These are phyloP conservation scores for Suncus etruscus DNA, from an alignment of 2,113 vertebrate genomes.

Conservation along the genomic window DNA sequence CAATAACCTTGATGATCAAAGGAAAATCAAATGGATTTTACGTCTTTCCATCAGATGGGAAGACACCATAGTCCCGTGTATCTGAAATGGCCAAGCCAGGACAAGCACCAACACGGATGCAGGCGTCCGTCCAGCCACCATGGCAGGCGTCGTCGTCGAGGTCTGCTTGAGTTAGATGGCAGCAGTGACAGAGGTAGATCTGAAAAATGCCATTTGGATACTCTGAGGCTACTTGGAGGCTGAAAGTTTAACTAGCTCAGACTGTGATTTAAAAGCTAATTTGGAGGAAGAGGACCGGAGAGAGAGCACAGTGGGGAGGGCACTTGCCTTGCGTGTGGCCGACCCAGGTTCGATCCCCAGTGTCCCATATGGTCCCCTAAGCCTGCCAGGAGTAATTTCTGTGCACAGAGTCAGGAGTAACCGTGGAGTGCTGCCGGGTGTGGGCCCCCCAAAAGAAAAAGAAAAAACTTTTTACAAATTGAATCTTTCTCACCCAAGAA, in stretches of 20 bases:
- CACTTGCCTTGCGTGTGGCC: no score
- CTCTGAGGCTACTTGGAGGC: slow-evolving; percentile 47
- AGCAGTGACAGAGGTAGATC: slow-evolving; percentile 82
- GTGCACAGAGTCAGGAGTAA: no score
- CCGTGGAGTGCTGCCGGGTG: no score
- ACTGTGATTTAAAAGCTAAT: slow-evolving; percentile 64
- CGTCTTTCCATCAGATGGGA: slow-evolving; percentile 62
- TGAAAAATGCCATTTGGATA: slow-evolving; percentile 76
- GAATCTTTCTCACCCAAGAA: slow-evolving; percentile 72
- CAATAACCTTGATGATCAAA: slow-evolving; percentile 44
- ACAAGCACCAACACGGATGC: slow-evolving; percentile 78
- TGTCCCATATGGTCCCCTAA: no score
- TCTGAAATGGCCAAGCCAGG: slow-evolving; percentile 60
- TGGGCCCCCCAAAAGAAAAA: no score
- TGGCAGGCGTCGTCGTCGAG: slow-evolving; percentile 67
- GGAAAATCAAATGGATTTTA: slow-evolving; percentile 50
- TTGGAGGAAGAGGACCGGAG: no score
- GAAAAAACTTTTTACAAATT: slow-evolving; percentile 73
- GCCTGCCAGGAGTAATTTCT: no score
- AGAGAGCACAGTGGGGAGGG: no score
- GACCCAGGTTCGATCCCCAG: no score
- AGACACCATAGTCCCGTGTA: slow-evolving; percentile 61
- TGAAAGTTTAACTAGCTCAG: slow-evolving; percentile 75
- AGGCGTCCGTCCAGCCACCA: slow-evolving; percentile 56
- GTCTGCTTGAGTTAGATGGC: slow-evolving; percentile 72